Conservation (phyloP, 2,888 invertebrate species). For the Dynastes maya region DNA sequence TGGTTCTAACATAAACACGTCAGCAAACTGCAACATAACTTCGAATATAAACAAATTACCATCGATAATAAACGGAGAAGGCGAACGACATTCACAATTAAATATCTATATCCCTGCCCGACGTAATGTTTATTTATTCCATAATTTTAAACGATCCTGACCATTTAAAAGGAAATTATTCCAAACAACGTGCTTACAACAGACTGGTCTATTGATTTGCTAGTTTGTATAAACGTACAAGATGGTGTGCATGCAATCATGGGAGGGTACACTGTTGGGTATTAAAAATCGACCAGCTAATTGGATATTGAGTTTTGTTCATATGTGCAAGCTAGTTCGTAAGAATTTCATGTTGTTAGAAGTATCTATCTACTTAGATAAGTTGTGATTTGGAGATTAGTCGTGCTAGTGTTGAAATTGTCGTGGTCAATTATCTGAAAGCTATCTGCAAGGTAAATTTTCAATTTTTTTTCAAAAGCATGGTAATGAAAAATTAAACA, state of each 20-base stretch:
- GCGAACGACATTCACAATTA: slow-evolving; percentile 21
- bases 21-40: slow-evolving; percentile 14
- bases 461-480: too few relatives aligned
- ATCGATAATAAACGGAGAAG: slow-evolving; percentile 32
- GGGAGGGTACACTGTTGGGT: neutral
- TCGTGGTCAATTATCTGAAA: too few relatives aligned
- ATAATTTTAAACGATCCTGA: slow-evolving; percentile 8
- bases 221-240: neutral
- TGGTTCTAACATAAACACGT: slow-evolving; percentile 12
- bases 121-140: slow-evolving; percentile 18
- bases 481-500: too few relatives aligned
- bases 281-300: too few relatives aligned
- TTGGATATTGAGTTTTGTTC: too few relatives aligned
- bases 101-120: slow-evolving; percentile 4
- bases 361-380: too few relatives aligned
- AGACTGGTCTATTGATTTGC: slow-evolving; percentile 15
- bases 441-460: too few relatives aligned
- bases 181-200: too few relatives aligned
- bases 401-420: too few relatives aligned
- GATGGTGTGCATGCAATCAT: neutral
- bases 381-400: too few relatives aligned
- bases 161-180: slow-evolving; percentile 17
- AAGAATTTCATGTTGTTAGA: too few relatives aligned
- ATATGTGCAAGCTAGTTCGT: too few relatives aligned
- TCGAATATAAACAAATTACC: slow-evolving; percentile 35